phyloP scores from a whole-genome alignment of 2,797 vertebrate genomes.

The Ibycter americanus region DNA sequence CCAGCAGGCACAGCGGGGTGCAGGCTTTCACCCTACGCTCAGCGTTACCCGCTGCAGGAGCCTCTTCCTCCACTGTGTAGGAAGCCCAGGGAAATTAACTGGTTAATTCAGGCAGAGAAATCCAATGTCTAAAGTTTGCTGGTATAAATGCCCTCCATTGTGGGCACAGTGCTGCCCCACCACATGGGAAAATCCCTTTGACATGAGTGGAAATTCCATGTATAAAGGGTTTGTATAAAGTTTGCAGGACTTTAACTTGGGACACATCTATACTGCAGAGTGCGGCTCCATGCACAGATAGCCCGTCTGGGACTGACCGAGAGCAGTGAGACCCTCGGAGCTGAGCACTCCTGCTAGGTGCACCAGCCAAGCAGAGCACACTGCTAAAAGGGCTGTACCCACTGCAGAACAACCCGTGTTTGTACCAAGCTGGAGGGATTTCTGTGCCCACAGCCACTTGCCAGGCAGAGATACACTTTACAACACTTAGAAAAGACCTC shows the following conservation, averaged over 20 bases:
- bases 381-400: not conserved
- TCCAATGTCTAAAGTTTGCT: not conserved
- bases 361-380: not conserved
- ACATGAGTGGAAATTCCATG: not conserved
- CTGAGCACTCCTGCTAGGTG: not conserved
- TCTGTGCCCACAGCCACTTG: not conserved
- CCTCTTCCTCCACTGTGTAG: not conserved
- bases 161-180: not conserved
- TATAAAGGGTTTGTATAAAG: not conserved
- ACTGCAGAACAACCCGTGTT: not conserved
- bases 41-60: not conserved
- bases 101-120: conserved; percentile 11
- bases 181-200: conserved; percentile 27
- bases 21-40: not conserved
- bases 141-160: not conserved
- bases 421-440: not conserved
- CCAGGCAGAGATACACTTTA: not conserved
- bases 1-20: not conserved
- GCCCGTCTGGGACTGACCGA: not conserved
- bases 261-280: rapidly evolving
- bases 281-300: not conserved
- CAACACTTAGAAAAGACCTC: not conserved
- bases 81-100: not conserved
- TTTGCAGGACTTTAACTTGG: not conserved
- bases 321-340: not conserved